A percentile compares a stretch with the other conserved stretches of the same genome.
Conservation (phyloP, 2,888 invertebrate genomes). For the Lumbricus terrestris region DNA sequence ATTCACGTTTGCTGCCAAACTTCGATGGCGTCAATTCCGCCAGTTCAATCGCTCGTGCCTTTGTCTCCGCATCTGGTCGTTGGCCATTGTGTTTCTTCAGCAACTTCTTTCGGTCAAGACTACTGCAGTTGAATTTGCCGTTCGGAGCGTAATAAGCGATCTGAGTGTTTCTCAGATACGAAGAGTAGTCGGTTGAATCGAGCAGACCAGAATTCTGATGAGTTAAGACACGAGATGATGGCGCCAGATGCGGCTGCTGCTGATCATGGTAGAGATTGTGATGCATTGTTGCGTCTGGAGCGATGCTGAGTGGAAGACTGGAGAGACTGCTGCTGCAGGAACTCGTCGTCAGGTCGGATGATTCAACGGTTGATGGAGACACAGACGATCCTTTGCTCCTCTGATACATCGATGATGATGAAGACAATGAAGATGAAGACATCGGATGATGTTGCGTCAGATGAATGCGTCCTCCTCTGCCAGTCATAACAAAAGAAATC, state of each 20-base stretch:
- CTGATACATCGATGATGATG: background rate
- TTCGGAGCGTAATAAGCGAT: background rate
- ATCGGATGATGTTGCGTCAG: background rate
- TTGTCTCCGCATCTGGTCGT: background rate
- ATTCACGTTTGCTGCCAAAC: conserved; percentile 26
- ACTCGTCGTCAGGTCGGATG: background rate
- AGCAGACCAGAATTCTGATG: background rate
- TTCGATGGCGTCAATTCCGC: conserved; percentile 19
- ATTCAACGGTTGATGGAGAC: background rate
- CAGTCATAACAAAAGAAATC: background rate
- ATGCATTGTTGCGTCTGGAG: background rate
- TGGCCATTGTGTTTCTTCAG: background rate
- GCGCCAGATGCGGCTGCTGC: background rate
- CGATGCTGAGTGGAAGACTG: conserved; percentile 6
- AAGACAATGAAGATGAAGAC: too few species aligned
- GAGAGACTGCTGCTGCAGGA: conserved; percentile 12
- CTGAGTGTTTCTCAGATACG: conserved; percentile 12
- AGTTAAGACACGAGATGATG: background rate
- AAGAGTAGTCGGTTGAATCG: background rate
- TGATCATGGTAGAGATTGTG: background rate
- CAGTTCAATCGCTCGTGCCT: background rate
- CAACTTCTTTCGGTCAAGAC: background rate
- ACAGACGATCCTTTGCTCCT: background rate
- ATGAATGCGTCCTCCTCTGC: background rate
- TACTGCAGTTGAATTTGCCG: background rate